Percentiles rank a stretch among this genome's conserved stretches.
These are phyloP conservation scores for Nymphalis io DNA, from an alignment of 1,140 invertebrate species.

Conservation along the genomic window DNA sequence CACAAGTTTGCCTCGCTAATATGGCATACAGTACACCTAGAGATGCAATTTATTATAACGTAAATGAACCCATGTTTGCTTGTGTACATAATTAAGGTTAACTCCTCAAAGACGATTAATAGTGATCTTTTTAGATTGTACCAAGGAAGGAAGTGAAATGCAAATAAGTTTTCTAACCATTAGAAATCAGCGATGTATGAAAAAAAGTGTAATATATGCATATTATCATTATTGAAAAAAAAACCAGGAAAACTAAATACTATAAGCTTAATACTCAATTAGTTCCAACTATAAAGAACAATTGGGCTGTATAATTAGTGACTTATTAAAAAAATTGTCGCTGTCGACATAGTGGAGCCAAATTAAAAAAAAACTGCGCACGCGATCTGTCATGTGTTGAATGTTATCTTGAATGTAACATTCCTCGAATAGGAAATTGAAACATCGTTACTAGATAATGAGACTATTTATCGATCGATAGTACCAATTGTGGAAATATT, in stretches of 20 bases:
- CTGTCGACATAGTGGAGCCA: too few relatives aligned
- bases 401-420: neutral
- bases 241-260: neutral
- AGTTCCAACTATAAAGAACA: too few relatives aligned
- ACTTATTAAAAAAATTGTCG: too few relatives aligned
- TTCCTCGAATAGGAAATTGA: slow-evolving; percentile 16
- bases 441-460: slow-evolving; percentile 13
- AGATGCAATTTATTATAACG: neutral
- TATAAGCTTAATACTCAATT: neutral
- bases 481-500: slow-evolving; percentile 6
- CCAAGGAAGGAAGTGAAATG: slow-evolving; percentile 20
- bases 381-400: slow-evolving; percentile 6
- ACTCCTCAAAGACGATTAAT: slow-evolving; percentile 18
- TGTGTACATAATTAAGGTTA: slow-evolving; percentile 25
- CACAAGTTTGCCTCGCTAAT: slow-evolving; percentile 4
- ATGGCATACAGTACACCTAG: neutral
- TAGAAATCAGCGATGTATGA: slow-evolving; percentile 17
- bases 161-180: slow-evolving; percentile 24
- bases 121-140: slow-evolving; percentile 24
- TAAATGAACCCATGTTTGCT: slow-evolving; percentile 4
- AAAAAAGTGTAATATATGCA: slow-evolving; percentile 15
- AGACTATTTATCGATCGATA: neutral
- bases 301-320: too few relatives aligned
- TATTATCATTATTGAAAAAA: neutral
- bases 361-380: neutral